Evolutionary conservation across 2,113 vertebrate species (phyloP).

Genomic region (Heliornis fulica): DNA sequence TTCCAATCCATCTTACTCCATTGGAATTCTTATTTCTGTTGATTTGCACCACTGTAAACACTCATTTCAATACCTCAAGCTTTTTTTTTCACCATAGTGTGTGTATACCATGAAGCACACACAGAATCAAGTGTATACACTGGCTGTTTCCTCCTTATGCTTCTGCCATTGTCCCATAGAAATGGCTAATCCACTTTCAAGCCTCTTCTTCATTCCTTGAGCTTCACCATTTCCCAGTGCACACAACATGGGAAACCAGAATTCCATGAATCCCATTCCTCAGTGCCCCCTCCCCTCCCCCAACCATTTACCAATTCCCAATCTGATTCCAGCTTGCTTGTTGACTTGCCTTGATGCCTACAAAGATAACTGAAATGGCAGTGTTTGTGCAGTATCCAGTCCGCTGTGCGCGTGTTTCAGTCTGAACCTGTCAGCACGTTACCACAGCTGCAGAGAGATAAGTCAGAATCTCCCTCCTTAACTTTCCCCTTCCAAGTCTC

Average conservation of each 20-base stretch:
- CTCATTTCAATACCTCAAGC: neutral
- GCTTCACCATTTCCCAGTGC: neutral
- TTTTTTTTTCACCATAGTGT: rapidly evolving
- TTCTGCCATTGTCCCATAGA: neutral
- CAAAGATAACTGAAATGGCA: neutral
- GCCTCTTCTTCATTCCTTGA: neutral
- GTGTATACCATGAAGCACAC: neutral
- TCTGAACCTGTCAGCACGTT: neutral
- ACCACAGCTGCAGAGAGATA: constrained; percentile 2
- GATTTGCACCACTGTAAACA: neutral
- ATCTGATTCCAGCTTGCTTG: constrained; percentile 6
- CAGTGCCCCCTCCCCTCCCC: too few relatives aligned
- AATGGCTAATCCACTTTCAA: neutral
- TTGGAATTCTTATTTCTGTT: neutral
- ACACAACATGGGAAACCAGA: neutral
- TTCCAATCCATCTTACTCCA: neutral
- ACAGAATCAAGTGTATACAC: neutral
- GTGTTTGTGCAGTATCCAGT: neutral
- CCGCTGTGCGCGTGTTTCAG: neutral
- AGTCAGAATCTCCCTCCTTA: neutral
- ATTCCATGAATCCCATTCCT: neutral
- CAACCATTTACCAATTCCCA: neutral
- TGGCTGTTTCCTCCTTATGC: neutral
- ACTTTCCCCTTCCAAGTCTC: neutral
- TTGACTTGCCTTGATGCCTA: neutral